phyloP scores from a whole-genome alignment of 2,888 invertebrate species.

The Aethes cnicana region DNA sequence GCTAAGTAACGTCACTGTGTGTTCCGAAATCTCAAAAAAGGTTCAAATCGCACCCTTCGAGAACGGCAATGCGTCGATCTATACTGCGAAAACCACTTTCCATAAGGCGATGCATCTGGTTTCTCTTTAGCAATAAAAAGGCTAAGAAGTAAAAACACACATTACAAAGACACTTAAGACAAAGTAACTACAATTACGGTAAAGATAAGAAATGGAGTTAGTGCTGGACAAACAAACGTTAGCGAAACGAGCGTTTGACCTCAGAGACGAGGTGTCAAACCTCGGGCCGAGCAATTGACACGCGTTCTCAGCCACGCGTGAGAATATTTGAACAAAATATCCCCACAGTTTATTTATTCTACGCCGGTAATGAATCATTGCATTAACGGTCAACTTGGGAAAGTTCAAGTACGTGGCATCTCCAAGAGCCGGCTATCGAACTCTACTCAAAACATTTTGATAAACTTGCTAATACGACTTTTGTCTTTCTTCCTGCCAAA shows the following conservation, averaged over 20 bases:
- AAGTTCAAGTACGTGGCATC: conserved; percentile 60
- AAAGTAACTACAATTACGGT: conserved; percentile 52
- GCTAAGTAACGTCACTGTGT: no score
- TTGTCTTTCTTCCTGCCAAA: no score
- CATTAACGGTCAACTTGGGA: conserved; percentile 71
- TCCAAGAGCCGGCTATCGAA: conserved; percentile 50
- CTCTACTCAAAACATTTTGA: conserved; percentile 58
- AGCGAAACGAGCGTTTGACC: conserved; percentile 72
- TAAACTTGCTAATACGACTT: no score
- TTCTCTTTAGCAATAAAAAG: no score
- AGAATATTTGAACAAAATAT: conserved; percentile 77
- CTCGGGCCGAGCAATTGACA: conserved; percentile 70
- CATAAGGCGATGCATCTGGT: no score
- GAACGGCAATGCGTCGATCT: no score
- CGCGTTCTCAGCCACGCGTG: conserved; percentile 67
- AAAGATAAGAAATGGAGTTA: conserved; percentile 44
- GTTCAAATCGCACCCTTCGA: no score
- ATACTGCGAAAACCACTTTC: no score
- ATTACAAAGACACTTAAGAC: conserved; percentile 44
- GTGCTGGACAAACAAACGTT: conserved; percentile 65
- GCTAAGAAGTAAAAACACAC: conserved; percentile 1
- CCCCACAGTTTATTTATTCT: conserved; percentile 75
- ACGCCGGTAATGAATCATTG: conserved; percentile 77
- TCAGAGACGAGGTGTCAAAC: conserved; percentile 69
- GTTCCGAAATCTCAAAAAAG: no score